Evolutionary conservation across 2,888 invertebrate species (phyloP), one percentile per base, ranked within the genome.

Genomic region (Periphyllus acericola): DNA sequence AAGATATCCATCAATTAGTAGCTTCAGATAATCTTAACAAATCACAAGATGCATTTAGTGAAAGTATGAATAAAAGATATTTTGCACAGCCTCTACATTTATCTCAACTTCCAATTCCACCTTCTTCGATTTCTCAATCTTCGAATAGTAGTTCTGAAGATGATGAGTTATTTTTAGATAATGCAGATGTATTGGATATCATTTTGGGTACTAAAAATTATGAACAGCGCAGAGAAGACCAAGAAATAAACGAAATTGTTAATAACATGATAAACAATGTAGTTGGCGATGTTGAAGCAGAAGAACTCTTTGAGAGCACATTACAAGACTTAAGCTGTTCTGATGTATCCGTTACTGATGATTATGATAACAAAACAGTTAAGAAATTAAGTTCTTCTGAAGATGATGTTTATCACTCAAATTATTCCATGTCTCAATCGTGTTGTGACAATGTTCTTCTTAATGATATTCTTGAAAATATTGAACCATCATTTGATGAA

Each of bases 321-420:
- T 75, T 87, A 66, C 87, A 87, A 87, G 87, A 87, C 9, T 74
- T 81, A 81, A 87, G 66, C 81, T 87, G 87, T 81, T 87, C 87
- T 60, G 87, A 87, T 81, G 9, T 80, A 55, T 80, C 86, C 25
- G 21, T 87, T 46, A 81, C 60, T 72, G 80, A 87, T 74, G 74
- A 87, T 40, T 36, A 66, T 81, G 87, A 81, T 60, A 60, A 29
- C 36, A 87, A 74, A 87, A 81, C 29, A 32, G 25, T 74, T 46
- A 81, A 34, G 1, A 74, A 66, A 66, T 74, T 74, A 75, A 19
- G 8, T 74, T 25, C 11, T 81, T 40, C 76, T n/a, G 76, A 85
- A 78, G 21, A 68, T 76, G 46, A 66, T 25, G 4, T 32, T 84
- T 46, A 75, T 83, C 19, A 78, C 68, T 68, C 25, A 34, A 76